Evolutionary conservation across 2,113 vertebrate species (phyloP).

Genomic region (Antechinus stuartii): DNA sequence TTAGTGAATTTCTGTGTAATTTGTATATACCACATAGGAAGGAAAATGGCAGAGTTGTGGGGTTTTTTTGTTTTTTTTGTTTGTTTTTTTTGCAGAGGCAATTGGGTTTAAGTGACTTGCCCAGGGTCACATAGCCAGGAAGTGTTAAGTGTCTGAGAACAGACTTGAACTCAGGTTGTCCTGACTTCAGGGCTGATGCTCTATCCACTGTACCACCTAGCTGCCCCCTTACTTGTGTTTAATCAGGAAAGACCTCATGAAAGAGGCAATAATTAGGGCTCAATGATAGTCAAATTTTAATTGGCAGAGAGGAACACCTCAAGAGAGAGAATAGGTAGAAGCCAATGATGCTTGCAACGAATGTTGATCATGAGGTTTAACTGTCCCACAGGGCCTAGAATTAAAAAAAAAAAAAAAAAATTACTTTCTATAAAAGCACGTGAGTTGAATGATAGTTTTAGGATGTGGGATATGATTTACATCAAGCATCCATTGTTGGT

Average conservation of each 20-base stretch:
- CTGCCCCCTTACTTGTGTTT: background rate
- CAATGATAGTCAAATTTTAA: slow-evolving; percentile 1
- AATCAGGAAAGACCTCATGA: background rate
- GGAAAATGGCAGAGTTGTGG: no score
- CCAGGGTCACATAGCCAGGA: no score
- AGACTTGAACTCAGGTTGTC: no score
- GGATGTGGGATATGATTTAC: background rate
- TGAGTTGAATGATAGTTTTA: background rate
- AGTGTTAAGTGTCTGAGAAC: no score
- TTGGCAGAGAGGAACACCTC: slow-evolving; percentile 8
- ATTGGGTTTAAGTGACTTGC: no score
- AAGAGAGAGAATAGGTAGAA: background rate
- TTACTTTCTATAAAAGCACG: background rate
- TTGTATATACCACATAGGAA: no score
- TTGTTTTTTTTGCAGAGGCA: no score
- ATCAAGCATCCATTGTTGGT: no score
- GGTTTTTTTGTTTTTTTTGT: no score
- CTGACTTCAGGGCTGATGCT: no score
- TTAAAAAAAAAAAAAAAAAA: background rate
- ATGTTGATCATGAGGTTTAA: background rate
- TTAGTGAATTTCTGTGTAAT: no score
- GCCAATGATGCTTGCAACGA: background rate
- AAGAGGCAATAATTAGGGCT: background rate
- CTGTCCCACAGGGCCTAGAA: background rate
- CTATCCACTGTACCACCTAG: no score